Evolutionary conservation across 1,140 invertebrate genomes (phyloP), one percentile per base, ranked within the genome.

Genomic region (Eueides isabella): DNA sequence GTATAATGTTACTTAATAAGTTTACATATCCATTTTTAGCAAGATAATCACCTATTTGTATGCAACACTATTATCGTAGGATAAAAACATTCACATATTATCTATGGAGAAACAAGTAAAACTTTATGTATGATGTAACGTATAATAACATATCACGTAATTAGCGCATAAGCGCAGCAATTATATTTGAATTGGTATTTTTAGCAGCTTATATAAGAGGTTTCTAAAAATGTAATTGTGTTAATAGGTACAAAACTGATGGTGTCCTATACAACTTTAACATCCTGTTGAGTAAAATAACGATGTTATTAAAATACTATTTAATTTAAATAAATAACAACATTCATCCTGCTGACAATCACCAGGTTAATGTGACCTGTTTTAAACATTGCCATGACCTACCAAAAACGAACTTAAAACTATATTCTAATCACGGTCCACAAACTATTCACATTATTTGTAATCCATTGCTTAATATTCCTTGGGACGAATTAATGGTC

Each of bases 111-210:
- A 73, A 70, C 71, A 65, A 28, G 61, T 69, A 74, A 72, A 78
- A 78, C 64, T 62, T 67, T 68, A 69, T 78, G 28, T 55, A 64
- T 72, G 67, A 72, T 64, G 41, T 74, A 75, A 78, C 48, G 69
- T 67, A 55, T 61, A 73, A 68, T 69, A 69, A 31, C 35, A 31
- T 70, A 67, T 72, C 70, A 70, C 44, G 62, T 78, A 72, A 78
- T 78, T 75, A 75, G 71, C 67, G 61, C 63, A 70, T 64, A 70
- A 33, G 41, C 70, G 66, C 31, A 28, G 69, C 67, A 78, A 78
- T 78, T 72, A 76, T 72, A 41, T 71, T 67, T 35, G 48, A 73
- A 67, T 73, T 28, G 44, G 41, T 44, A 16, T 72, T 19, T 61
- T 67, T 67, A 41, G 38, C 38, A 14, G 19, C 29, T 67, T 73